Base-by-base conservation (phyloP, 1,140 invertebrate species). In the Aculops lycopersici region DNA sequence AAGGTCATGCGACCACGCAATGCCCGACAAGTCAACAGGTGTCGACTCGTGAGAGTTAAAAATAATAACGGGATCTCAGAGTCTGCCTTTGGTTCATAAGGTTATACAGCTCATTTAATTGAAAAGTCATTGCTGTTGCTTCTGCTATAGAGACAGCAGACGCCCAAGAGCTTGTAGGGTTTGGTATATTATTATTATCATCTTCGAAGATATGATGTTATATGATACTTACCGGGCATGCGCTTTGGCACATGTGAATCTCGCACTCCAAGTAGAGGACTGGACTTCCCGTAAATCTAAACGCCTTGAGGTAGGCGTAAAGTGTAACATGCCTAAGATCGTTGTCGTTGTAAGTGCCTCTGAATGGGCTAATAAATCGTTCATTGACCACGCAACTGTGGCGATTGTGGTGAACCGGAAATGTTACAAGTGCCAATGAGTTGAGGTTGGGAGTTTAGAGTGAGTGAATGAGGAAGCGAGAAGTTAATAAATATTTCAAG, bases 271-370 rank as follows among this genome's bases (percentile, higher is more conserved):
- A 79, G 58, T 88, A 88, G 1, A 88, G 62, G 3, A 79, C 78
- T 2, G 79, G 79, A 0, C 77, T 83, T 5, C 79, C 79, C 5
- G 40, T 36, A 21, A 40, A 46, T 43, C 79, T 64, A 56, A 84
- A 86, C 3, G 80, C 83, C 60, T 86, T 86, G 73, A 86, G 78
- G 51, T 84, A 84, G 1, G 80, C 78, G 53, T 76, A 86, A 8
- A 51, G 21, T 17, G 46, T 47, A 4, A 86, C 77, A 54, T 83
- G 77, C 0, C 74, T 83, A 20, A 74, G 76, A 31, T 71, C 67
- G 49, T 80, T 74, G 0, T 36, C 38, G 3, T 73, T 75, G 17
- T 76, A 76, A 79, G n/a, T 77, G 16, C 80, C 79, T 24, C 79
- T 65, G 56, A 86, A 86, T 48, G 75, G 67, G 41, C 76, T 81